Evolutionary conservation across 2,888 invertebrate genomes (phyloP), one percentile per base, ranked within the genome.

Genomic region (Lepetodrilus schrolli): DNA sequence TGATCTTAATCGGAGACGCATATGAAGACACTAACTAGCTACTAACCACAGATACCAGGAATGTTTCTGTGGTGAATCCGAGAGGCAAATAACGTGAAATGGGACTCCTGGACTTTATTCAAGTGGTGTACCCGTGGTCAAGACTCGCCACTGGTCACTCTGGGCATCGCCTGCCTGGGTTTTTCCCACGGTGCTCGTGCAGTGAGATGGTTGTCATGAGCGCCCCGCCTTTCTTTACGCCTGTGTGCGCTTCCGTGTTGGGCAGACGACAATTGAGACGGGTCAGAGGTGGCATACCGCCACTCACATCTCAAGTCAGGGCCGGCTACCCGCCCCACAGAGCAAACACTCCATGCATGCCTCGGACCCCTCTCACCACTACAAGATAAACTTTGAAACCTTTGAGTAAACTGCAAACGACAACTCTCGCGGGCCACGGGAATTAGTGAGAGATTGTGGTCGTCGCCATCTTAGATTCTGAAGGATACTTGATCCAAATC

Each of bases 371-470:
- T 47, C 34, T 68, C 47, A 47, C 47, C 68, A 47, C 68, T n/a
- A 47, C 26, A 68, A 68, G 47, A 68, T 34, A 68, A 68, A 68
- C 68, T 68, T 47, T 68, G 68, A 68, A 47, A 68, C 68, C 43
- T 68, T 47, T 47, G 47, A 68, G 68, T 30, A 68, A 68, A 68
- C 68, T 68, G 68, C 43, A 38, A 68, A 68, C 47, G 43, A 68
- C 68, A 68, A 68, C 68, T 68, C 68, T 68, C 47, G 68, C 68
- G 68, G 26, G 13, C 68, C 68, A 13, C 38, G 68, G 43, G 68
- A 68, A 68, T 68, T 68, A 68, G 68, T 30, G 47, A 38, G 68
- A 68, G 47, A 68, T 68, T 68, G 43, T 68, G 38, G 68, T 47
- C 26, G 68, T 47, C n/a, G 68, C 68, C 68, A 68, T 68, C 68